phyloP scores from a whole-genome alignment of 64 coral and sea anemone species.

The Pocillopora verrucosa region DNA sequence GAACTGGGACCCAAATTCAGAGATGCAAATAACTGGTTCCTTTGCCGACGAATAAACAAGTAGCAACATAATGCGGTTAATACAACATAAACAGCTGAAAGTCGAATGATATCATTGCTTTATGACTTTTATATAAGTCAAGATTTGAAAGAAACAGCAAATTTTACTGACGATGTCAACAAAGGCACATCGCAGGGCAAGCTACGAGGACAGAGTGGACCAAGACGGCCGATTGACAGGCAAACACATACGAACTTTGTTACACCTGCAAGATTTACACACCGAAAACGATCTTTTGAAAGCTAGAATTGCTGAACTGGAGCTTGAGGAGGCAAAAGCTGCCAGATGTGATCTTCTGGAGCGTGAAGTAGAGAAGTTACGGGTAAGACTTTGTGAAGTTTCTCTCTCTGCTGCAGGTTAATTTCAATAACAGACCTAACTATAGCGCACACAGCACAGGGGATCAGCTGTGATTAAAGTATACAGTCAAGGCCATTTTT shows the following conservation, averaged over 20 bases:
- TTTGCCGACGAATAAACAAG: conserved; percentile 27
- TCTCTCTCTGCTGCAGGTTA: background rate
- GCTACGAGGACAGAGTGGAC: conserved; percentile 57
- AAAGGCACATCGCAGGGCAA: conserved; percentile 7
- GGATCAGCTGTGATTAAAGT: too few species aligned
- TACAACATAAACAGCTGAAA: background rate
- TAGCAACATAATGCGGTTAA: background rate
- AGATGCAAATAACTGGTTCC: background rate
- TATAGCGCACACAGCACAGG: background rate
- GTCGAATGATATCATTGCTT: background rate
- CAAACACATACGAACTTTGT: conserved; percentile 80
- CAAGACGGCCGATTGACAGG: conserved; percentile 68
- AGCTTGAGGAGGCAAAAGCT: conserved; percentile 59
- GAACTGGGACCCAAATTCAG: background rate
- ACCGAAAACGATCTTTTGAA: conserved; percentile 69
- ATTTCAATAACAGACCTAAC: background rate
- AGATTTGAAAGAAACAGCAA: background rate
- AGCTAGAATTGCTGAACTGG: conserved; percentile 66
- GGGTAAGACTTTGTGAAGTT: conserved; percentile 37
- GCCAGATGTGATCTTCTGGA: conserved; percentile 62
- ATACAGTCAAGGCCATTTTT: too few species aligned
- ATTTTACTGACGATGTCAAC: background rate
- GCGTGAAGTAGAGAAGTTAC: conserved; percentile 61
- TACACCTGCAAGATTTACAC: conserved; percentile 72
- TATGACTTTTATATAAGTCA: background rate